These are phyloP conservation scores for Myiothlypis coronata DNA, from an alignment of 2,797 vertebrate genomes.

Conservation along the genomic window DNA sequence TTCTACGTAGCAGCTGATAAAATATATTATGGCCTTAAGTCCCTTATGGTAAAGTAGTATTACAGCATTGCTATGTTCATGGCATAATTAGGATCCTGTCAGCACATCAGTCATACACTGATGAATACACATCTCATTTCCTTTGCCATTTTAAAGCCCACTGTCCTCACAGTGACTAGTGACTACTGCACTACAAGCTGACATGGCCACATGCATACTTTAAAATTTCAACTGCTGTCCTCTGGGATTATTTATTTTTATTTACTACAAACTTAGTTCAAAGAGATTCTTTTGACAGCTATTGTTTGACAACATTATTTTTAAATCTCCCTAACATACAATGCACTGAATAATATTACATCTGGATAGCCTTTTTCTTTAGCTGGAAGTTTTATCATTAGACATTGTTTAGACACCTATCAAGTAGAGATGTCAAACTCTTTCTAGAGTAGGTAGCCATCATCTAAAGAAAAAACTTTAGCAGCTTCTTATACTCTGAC, in stretches of 20 bases:
- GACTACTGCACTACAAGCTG: neutral
- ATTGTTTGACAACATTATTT: neutral
- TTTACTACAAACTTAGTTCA: neutral
- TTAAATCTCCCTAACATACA: neutral
- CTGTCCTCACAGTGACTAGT: neutral
- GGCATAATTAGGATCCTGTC: slow-evolving; percentile 47
- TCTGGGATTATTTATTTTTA: neutral
- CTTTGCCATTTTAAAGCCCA: neutral
- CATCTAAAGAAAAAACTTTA: neutral
- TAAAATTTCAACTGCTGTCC: slow-evolving; percentile 4
- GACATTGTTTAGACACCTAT: neutral
- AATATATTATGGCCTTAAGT: neutral
- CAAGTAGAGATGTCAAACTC: neutral
- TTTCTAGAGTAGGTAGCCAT: neutral
- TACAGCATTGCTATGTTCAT: slow-evolving; percentile 8
- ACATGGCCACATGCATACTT: neutral
- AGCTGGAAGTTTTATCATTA: neutral
- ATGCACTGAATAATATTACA: neutral
- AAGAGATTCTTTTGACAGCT: neutral
- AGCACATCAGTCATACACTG: slow-evolving; percentile 13
- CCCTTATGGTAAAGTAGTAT: neutral
- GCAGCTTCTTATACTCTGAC: neutral
- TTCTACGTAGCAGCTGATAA: slow-evolving; percentile 21
- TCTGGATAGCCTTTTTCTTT: neutral
- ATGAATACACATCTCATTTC: neutral